Evolutionary conservation across 1,140 invertebrate genomes (phyloP).

Genomic region (Tachypleus tridentatus): DNA sequence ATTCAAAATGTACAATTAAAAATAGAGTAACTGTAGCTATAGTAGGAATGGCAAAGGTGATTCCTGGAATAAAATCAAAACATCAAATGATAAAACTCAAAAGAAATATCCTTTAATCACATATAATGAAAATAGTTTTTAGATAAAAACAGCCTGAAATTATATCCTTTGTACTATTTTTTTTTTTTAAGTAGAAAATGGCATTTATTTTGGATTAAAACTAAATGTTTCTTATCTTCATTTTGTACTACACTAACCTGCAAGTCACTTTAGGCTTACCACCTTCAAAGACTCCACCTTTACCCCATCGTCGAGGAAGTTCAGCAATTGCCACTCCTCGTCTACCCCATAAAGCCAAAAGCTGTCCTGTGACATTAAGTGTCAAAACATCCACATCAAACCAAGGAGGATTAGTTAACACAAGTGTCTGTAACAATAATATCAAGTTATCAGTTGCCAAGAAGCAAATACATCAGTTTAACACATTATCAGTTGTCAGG

Average conservation of each 20-base stretch:
- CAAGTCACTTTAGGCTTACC: conserved; percentile 8
- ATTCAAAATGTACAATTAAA: no score
- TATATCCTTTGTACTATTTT: background rate
- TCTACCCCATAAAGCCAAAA: conserved; percentile 31
- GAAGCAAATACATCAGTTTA: no score
- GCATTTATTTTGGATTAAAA: background rate
- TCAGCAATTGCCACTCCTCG: conserved; percentile 32
- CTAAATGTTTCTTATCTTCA: background rate
- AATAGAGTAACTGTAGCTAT: no score
- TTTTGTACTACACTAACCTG: conserved; percentile 4
- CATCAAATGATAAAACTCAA: no score
- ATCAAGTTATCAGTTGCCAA: no score
- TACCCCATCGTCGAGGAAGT: conserved; percentile 34
- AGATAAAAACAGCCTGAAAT: background rate
- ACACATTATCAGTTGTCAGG: no score
- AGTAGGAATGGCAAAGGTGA: no score
- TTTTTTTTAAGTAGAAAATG: background rate
- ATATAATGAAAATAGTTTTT: no score
- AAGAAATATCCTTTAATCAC: no score
- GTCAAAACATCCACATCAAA: conserved; percentile 32
- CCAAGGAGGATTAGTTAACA: conserved; percentile 30
- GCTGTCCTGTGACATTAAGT: conserved; percentile 29
- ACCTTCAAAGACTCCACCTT: conserved; percentile 8
- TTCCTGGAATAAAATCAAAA: no score
- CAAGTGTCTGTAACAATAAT: conserved; percentile 29